Conservation (phyloP, 2,113 vertebrate species). For the Parus major region DNA sequence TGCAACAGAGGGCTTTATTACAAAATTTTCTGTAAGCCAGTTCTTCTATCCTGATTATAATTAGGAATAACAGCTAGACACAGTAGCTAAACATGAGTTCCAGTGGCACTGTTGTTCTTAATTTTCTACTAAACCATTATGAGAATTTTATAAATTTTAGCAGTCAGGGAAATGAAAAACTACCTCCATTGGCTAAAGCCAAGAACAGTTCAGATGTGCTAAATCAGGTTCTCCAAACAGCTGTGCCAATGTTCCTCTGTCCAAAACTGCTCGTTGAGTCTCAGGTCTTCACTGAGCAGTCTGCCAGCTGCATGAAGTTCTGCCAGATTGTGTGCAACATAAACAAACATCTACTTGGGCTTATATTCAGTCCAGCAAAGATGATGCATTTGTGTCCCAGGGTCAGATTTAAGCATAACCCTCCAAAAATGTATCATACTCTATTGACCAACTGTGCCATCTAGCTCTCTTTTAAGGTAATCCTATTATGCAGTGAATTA, state of each 20-base stretch:
- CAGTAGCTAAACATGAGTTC: not conserved
- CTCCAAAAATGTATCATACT: not conserved
- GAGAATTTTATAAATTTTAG: constrained; percentile 45
- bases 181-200: constrained; percentile 2
- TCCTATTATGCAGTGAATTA: constrained; percentile 49
- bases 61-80: not conserved
- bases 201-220: constrained; percentile 34
- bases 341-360: constrained; percentile 40
- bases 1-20: not conserved
- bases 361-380: not conserved
- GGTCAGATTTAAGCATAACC: constrained; percentile 29
- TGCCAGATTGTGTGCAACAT: constrained; percentile 25
- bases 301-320: constrained; percentile 10
- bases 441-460: constrained; percentile 10
- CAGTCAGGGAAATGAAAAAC: constrained; percentile 18
- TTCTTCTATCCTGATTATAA: not conserved
- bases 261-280: constrained; percentile 52
- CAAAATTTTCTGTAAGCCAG: not conserved
- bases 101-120: not conserved
- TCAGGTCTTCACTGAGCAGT: constrained; percentile 19
- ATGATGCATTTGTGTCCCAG: not conserved
- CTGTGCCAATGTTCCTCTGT: constrained; percentile 51
- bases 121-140: constrained; percentile 26
- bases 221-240: constrained; percentile 58
- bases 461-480: constrained; percentile 40